Base-by-base conservation (phyloP, 2,888 invertebrate genomes). In the Tuta absoluta region DNA sequence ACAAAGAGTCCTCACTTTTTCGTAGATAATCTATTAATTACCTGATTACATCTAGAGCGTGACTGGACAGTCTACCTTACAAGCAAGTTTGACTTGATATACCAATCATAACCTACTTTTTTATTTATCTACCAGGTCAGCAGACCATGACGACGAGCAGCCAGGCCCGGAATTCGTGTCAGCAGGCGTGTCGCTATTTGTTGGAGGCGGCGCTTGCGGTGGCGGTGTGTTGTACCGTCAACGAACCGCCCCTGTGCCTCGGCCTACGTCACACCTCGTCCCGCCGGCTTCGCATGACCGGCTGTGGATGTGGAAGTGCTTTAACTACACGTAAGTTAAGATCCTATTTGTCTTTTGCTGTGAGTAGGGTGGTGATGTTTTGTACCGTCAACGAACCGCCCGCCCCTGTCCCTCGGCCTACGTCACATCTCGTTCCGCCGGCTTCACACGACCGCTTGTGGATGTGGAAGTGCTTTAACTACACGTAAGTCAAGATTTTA, bases 221-320 rank as follows among this genome's bases (percentile, higher is more conserved):
- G 91, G 92, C 0, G 93, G 93, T 0, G 93, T 93, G 7, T 81
- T 93, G 10, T 93, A 93, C 77, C 81, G 93, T 4, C 93, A 93
- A 71, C 76, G 92, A 21, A 92, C 92, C 0, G 89, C 92, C 0
- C 92, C 93, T 1, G 87, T 78, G 28, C 89, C 81, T 0, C 82
- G 74, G 73, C 74, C 93, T 0, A 92, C 93, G 19, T 92, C 93
- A 48, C 92, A 93, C 76, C 85, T 93, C 56, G 93, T 93, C 53
- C 92, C 94, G 8, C 93, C 93, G 1, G 90, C 93, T 0, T 80
- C 91, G 0, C 92, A 93, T 67, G 94, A 94, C 68, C 85, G 93
- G 21, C 86, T 94, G 0, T 94, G 94, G 94, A 91, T 94, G 84
- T 94, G 94, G 94, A 93, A 93, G 68, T 94, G 94, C 72, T 94